Percentiles rank a stretch among this genome's conserved stretches.
These are phyloP conservation scores for Neostethus bicornis DNA, from an alignment of 2,797 vertebrate species.

Conservation along the genomic window DNA sequence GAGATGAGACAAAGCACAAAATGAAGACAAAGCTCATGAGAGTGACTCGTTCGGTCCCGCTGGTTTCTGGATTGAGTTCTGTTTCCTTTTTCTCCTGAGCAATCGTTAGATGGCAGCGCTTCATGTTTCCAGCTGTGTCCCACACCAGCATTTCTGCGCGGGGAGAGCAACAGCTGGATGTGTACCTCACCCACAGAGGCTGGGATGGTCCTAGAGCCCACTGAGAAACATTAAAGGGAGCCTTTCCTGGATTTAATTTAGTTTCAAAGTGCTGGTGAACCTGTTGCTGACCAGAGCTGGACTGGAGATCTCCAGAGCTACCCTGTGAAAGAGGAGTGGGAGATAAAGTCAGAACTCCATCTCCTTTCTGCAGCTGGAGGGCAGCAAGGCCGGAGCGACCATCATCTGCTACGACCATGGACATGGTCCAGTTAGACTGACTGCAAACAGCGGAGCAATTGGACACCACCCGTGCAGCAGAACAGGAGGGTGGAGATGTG, in stretches of 20 bases:
- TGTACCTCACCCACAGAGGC: slow-evolving; percentile 71
- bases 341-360: slow-evolving; percentile 68
- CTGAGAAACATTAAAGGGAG: slow-evolving; percentile 67
- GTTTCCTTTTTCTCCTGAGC: slow-evolving; percentile 58
- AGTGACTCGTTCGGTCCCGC: slow-evolving; percentile 4
- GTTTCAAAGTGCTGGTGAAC: slow-evolving; percentile 23
- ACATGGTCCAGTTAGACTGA: slow-evolving; percentile 71
- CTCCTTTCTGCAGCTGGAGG: slow-evolving; percentile 72
- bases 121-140: slow-evolving; percentile 75
- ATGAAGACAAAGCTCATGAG: slow-evolving; percentile 1
- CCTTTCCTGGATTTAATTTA: slow-evolving; percentile 59
- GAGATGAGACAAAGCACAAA: slow-evolving; percentile 27
- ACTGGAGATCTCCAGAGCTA: neutral
- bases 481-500: slow-evolving; percentile 72
- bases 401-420: slow-evolving; percentile 70
- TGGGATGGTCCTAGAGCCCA: slow-evolving; percentile 53
- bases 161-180: slow-evolving; percentile 77
- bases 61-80: slow-evolving; percentile 48
- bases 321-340: slow-evolving; percentile 34
- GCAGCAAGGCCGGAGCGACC: slow-evolving; percentile 76
- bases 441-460: slow-evolving; percentile 65
- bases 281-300: neutral
- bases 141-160: slow-evolving; percentile 76
- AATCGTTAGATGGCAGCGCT: slow-evolving; percentile 68
- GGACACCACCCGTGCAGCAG: slow-evolving; percentile 45